Evolutionary conservation across 2,888 invertebrate species (phyloP).

Genomic region (Prosapia bicincta): DNA sequence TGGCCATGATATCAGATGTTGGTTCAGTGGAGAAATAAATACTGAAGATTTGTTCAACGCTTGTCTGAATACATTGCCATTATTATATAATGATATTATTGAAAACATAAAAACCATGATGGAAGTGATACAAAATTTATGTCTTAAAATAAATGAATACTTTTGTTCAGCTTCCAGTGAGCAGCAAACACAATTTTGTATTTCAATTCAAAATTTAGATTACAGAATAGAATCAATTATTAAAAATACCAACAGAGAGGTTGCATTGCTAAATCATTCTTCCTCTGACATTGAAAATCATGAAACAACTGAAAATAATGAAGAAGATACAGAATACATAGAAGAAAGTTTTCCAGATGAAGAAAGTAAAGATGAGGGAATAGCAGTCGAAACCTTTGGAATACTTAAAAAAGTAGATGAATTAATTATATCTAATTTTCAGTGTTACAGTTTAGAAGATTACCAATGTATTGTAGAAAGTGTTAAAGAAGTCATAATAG

Average conservation of each 20-base stretch:
- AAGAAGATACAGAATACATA: not conserved
- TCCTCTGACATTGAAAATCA: too few relatives aligned
- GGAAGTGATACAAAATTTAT: not conserved
- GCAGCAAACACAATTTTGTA: not conserved
- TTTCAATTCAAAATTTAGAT: not conserved
- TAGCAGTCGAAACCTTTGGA: not conserved
- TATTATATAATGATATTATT: conserved; percentile 2
- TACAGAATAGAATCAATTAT: not conserved
- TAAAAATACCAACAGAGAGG: not conserved
- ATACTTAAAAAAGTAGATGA: not conserved
- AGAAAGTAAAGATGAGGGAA: not conserved
- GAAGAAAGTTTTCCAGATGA: not conserved
- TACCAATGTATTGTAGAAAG: not conserved
- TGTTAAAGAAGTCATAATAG: not conserved
- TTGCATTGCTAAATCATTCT: not conserved
- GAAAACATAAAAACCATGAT: not conserved
- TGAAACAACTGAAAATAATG: too few relatives aligned
- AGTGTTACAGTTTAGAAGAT: not conserved
- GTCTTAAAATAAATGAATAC: not conserved
- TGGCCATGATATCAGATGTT: conserved; percentile 17
- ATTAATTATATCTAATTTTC: not conserved
- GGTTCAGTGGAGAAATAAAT: not conserved
- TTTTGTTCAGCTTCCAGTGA: not conserved
- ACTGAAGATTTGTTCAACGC: not conserved
- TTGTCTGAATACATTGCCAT: not conserved